These are phyloP conservation scores for Orientallactaga bullata DNA, from an alignment of 2,113 vertebrate species.

Conservation along the genomic window DNA sequence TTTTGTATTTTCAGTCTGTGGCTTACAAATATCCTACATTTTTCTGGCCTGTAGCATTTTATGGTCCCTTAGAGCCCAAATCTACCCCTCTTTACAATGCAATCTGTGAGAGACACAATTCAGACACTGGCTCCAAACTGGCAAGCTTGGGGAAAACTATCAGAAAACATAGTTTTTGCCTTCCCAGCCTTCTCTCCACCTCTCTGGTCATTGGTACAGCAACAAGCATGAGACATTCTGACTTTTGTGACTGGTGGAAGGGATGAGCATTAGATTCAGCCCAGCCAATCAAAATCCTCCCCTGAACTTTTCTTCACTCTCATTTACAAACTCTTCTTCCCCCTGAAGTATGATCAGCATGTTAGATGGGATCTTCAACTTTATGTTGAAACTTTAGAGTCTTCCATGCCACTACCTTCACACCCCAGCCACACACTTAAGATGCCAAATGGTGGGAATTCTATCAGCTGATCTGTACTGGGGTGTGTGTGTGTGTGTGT, in stretches of 20 bases:
- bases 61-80: background rate
- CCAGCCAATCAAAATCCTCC: background rate
- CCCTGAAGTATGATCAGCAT: background rate
- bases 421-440: background rate
- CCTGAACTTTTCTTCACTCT: background rate
- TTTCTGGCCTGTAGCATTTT: slow-evolving; percentile 59
- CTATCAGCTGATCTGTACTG: background rate
- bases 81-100: background rate
- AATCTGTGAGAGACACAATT: background rate
- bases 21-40: slow-evolving; percentile 17
- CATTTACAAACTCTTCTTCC: background rate
- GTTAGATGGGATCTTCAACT: background rate
- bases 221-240: background rate
- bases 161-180: background rate
- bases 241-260: slow-evolving; percentile 8
- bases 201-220: background rate
- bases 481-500: background rate
- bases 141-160: background rate
- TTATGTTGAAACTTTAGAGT: background rate
- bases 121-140: background rate
- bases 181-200: background rate
- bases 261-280: background rate
- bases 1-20: background rate
- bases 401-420: background rate
- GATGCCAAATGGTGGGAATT: background rate